Conservation (phyloP, 2,888 invertebrate species). For the Thumatha senex region DNA sequence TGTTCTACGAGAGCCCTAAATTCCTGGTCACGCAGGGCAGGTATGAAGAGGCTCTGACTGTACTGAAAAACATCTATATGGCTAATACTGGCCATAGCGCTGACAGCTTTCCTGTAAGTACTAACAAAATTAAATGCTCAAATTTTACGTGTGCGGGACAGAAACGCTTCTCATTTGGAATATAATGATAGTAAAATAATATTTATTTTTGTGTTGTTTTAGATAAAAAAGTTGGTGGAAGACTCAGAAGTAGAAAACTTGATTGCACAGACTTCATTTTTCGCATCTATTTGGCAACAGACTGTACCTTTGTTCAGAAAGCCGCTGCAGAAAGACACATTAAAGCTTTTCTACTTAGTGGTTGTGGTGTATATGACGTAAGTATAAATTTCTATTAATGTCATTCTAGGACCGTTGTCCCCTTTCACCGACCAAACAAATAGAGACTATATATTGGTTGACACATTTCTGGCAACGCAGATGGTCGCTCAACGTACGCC, state of each 20-base stretch:
- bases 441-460: too few species aligned
- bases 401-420: too few species aligned
- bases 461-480: too few species aligned
- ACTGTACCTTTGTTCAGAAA: conserved; percentile 79
- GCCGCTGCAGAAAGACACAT: conserved; percentile 79
- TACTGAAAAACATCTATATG: conserved; percentile 65
- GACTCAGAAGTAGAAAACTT: conserved; percentile 63
- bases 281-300: conserved; percentile 75
- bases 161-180: too few species aligned
- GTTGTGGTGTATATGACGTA: conserved; percentile 83
- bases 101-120: conserved; percentile 67
- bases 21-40: conserved; percentile 86
- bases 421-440: too few species aligned
- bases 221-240: conserved; percentile 65
- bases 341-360: conserved; percentile 83
- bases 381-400: conserved; percentile 38
- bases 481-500: too few species aligned
- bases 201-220: conserved; percentile 2
- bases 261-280: conserved; percentile 50
- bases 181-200: too few species aligned
- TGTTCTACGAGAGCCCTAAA: conserved; percentile 91
- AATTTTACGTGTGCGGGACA: too few species aligned
- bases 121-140: not conserved
- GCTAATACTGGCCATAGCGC: conserved; percentile 62
- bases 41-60: conserved; percentile 81